A percentile compares a stretch with the other conserved stretches of the same genome.
Conservation (phyloP, 2,113 vertebrate species). For the Craseonycteris thonglongyai region DNA sequence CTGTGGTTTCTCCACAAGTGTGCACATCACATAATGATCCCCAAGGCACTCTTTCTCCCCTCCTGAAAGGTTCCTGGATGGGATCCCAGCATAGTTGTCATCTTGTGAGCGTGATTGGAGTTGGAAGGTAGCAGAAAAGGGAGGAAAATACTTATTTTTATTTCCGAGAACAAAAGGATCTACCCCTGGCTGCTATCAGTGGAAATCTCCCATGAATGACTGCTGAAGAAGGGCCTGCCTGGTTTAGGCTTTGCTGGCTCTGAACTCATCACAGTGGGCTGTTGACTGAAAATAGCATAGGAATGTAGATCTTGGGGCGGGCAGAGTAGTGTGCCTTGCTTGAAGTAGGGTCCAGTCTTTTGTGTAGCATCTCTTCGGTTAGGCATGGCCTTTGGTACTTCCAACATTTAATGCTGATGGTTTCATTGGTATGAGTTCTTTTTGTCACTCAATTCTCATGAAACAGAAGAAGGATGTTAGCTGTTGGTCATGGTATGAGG, state of each 20-base stretch:
- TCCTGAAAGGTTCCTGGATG: conserved; percentile 43
- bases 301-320: background rate
- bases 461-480: background rate
- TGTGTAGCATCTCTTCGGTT: background rate
- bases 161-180: background rate
- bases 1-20: background rate
- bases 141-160: conserved; percentile 4
- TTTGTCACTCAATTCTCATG: background rate
- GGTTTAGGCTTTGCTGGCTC: background rate
- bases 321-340: background rate
- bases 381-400: background rate
- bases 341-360: background rate
- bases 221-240: background rate
- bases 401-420: background rate
- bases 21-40: background rate
- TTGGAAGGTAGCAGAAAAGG: conserved; percentile 26
- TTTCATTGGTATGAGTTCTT: background rate
- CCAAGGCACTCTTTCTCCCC: background rate
- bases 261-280: background rate
- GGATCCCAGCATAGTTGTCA: conserved; percentile 12
- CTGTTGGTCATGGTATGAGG: background rate
- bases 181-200: background rate
- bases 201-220: background rate
- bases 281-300: background rate
- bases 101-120: background rate